Percentiles rank a stretch among this genome's conserved stretches.
Evolutionary conservation across 1,140 invertebrate species (phyloP).

Genomic region (Sipha flava): DNA sequence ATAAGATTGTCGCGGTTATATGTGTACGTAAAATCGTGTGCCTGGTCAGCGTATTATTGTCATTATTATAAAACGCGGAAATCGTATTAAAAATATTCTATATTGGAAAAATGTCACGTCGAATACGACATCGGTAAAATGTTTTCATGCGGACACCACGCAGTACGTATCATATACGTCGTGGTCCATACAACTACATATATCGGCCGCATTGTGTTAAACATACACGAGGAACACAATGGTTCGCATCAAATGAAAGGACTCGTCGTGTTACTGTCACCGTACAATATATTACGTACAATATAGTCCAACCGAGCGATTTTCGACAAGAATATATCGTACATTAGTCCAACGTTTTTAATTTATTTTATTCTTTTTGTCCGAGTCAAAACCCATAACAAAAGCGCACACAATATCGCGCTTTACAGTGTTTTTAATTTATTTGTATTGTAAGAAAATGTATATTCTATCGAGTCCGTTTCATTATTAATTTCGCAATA

Average conservation of each 20-base stretch:
- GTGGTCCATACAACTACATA: not conserved
- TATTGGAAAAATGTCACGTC: not conserved
- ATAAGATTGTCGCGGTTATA: too few relatives aligned
- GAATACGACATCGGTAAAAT: not conserved
- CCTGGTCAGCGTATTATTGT: not conserved
- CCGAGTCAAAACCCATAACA: too few relatives aligned
- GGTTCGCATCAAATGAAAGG: not conserved
- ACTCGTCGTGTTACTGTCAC: not conserved
- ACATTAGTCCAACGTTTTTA: too few relatives aligned
- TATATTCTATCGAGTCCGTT: too few relatives aligned
- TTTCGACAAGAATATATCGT: too few relatives aligned
- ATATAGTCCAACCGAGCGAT: not conserved
- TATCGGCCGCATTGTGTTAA: not conserved
- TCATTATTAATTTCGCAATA: too few relatives aligned
- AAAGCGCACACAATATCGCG: too few relatives aligned
- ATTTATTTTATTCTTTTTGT: too few relatives aligned
- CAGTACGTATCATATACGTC: too few relatives aligned
- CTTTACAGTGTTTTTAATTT: too few relatives aligned
- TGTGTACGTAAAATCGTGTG: too few relatives aligned
- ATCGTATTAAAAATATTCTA: not conserved
- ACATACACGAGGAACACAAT: not conserved
- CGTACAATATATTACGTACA: not conserved
- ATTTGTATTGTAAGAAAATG: too few relatives aligned
- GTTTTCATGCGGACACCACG: not conserved
- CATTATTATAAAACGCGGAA: not conserved